A percentile compares a stretch with the other conserved stretches of the same genome.
Conservation (phyloP, 2,797 vertebrate genomes). For the Astyanax mexicanus region DNA sequence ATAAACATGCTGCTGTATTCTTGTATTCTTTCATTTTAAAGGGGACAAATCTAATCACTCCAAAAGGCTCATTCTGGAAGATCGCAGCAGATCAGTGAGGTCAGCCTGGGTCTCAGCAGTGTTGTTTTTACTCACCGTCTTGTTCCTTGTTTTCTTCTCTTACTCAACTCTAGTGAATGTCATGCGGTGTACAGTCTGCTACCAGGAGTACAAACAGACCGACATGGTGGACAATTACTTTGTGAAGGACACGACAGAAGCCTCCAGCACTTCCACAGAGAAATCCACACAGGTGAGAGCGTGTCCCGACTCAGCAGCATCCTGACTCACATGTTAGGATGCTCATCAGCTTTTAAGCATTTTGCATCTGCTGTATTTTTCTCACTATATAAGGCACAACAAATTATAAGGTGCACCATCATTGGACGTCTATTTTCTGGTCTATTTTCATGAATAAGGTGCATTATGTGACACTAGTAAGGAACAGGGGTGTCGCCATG, state of each 20-base stretch:
- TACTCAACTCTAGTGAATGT: constrained; percentile 85
- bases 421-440: no score
- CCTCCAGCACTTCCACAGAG: constrained; percentile 88
- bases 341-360: background rate
- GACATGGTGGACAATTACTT: constrained; percentile 99
- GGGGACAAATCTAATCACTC: background rate
- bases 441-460: no score
- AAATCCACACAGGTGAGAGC: constrained; percentile 90
- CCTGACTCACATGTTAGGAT: background rate
- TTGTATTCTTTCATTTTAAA: background rate
- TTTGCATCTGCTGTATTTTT: background rate
- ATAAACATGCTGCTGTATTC: no score
- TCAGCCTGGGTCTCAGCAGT: background rate
- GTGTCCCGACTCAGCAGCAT: background rate
- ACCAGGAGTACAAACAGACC: constrained; percentile 96
- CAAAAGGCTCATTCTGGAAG: background rate
- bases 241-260: constrained; percentile 94
- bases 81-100: background rate
- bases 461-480: no score
- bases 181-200: constrained; percentile 93
- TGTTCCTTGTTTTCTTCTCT: constrained; percentile 26
- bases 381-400: no score
- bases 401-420: no score
- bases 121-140: background rate
- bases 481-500: no score